Base-by-base conservation (phyloP, 2,113 vertebrate genomes). In the Herpailurus yagouaroundi region DNA sequence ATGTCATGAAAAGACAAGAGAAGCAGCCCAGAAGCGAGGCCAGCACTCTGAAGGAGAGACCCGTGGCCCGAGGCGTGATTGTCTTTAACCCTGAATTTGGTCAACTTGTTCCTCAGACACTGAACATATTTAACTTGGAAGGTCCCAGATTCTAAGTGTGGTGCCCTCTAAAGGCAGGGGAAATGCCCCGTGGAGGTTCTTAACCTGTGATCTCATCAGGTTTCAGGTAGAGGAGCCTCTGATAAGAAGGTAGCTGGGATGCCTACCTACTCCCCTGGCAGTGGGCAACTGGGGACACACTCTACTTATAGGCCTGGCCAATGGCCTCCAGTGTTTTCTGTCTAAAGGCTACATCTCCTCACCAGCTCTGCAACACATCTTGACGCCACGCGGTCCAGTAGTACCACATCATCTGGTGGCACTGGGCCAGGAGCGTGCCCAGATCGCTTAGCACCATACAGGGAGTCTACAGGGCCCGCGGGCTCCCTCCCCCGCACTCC, bases 301-400 rank as follows among this genome's bases (percentile, higher is more conserved):
- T 41, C 29, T 27, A 69, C 74, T 92, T 50, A 6, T 1, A 88
- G 76, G 69, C 52, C 52, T 88, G 81, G 84, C 52, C 69, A 86
- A 86, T 7, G 36, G n/a, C n/a, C 89, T 52, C 88, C 66, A 29
- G 50, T 29, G 48, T 95, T 91, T 96, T 86, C 93, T 71, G 21
- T 97, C 38, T 79, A 71, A 93, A 84, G 57, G 76, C 77, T 23
- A 4, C n/a, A 12, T 87, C 45, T 79, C 76, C 76, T 80, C 41
- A 15, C 57, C 50, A 29, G 74, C 57, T 90, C 94, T 79, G 79
- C 33, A 16, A 38, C 27, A 63, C 13, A 27, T 87, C 71, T 94
- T 86, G 80, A 48, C 76, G 50, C 71, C 27, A n/a, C 77, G 6
- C 0, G 0, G 76, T 81, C 41, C 41, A 38, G n/a, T 27, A 19